Evolutionary conservation across 2,888 invertebrate genomes (phyloP), one percentile per base, ranked within the genome.

Genomic region (Conomelus anceps): DNA sequence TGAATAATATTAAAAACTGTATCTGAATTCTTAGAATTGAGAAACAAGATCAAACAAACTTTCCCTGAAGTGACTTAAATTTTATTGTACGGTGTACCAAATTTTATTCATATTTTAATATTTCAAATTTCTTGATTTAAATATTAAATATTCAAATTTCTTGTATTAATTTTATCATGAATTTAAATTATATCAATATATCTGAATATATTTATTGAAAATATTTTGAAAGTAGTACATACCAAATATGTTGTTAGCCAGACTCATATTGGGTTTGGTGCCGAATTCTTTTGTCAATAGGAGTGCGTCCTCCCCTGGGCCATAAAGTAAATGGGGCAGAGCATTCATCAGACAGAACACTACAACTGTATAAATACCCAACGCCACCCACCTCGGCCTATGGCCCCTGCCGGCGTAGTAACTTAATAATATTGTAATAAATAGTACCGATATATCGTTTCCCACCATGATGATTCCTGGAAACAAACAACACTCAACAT

Each of bases 361-460:
- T 0, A 96, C 95, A 23, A 95, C 95, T 3, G 95, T 94, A 89
- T 95, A 93, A 91, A 94, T 94, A 22, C 94, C 94, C 90, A 95
- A 93, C 4, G 96, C 96, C 92, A 96, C 96, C 96, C 96, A 96
- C 91, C 96, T 93, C 0, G 97, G 96, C 90, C 96, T 94, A 93
- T 96, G 96, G 84, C 96, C 95, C 92, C 95, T 94, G 90, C 96
- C 96, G 22, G 95, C 96, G 92, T 96, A 96, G 92, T 96, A 96
- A 90, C 96, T 95, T 90, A 96, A 92, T 23, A 95, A 94, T 22
- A 95, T 94, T 1, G 96, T 96, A 29, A 96, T 95, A 91, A 96
- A 94, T 89, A 96, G 93, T 92, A 96, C 96, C 91, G 96, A 96
- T 91, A 96, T 95, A 92, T 96, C 96, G 92, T 96, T 96, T 29